These are phyloP conservation scores for Felis catus DNA, from an alignment of 2,113 vertebrate genomes.

Conservation along the genomic window F.catus_Fca126_mat1.0 CM031411.1:46218501-46219000, in stretches of 20 bases:
- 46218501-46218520: background rate
- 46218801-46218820: background rate
- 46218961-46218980: background rate
- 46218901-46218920: background rate
- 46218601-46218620: background rate
- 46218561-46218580: background rate
- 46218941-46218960: background rate
- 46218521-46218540: background rate
- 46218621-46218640: background rate
- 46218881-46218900: background rate
- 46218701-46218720: background rate
- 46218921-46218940: background rate
- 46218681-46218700: background rate
- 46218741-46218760: background rate
- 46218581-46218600: background rate
- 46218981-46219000: background rate
- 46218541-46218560: background rate
- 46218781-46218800: background rate
- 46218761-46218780: background rate
- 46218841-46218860: background rate
- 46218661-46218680: background rate
- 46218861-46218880: background rate
- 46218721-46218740: background rate
- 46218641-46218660: background rate
- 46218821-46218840: background rate